These are phyloP conservation scores for Lithophane ornitopus DNA, from an alignment of 2,888 invertebrate species.

Conservation along the genomic window DNA sequence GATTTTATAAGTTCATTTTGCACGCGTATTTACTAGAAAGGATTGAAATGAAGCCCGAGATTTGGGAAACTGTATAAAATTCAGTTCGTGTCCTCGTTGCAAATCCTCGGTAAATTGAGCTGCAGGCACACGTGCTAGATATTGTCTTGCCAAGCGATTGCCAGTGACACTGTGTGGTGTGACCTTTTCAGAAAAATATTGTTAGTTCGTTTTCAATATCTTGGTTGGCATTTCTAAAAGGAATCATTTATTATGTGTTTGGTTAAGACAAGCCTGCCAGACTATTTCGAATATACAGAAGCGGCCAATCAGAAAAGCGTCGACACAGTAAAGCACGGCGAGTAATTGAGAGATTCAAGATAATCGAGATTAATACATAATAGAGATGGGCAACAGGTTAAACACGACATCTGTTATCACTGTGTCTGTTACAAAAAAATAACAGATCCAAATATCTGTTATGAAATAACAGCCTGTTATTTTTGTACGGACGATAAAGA, in stretches of 20 bases:
- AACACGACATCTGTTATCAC: too few species aligned
- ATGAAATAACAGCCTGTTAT: too few species aligned
- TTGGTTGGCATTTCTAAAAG: background rate
- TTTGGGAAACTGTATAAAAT: background rate
- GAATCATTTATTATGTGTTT: background rate
- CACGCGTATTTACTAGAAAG: background rate
- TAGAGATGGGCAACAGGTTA: too few species aligned
- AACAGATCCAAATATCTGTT: too few species aligned
- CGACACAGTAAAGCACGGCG: background rate
- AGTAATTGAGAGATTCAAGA: background rate
- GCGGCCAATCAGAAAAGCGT: background rate
- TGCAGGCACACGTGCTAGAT: background rate
- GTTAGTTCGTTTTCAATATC: background rate
- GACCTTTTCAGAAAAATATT: slow-evolving; percentile 14
- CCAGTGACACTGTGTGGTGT: background rate
- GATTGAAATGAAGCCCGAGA: background rate
- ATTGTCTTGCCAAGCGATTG: background rate
- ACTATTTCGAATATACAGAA: slow-evolving; percentile 1
- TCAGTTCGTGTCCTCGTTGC: background rate
- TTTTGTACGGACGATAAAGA: too few species aligned
- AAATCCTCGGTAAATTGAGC: slow-evolving; percentile 40
- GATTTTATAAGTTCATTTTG: background rate
- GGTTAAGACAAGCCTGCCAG: background rate
- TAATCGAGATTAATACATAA: too few species aligned
- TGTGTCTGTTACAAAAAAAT: too few species aligned